phyloP scores from a whole-genome alignment of 2,113 vertebrate genomes.

The Lycocorax pyrrhopterus region DNA sequence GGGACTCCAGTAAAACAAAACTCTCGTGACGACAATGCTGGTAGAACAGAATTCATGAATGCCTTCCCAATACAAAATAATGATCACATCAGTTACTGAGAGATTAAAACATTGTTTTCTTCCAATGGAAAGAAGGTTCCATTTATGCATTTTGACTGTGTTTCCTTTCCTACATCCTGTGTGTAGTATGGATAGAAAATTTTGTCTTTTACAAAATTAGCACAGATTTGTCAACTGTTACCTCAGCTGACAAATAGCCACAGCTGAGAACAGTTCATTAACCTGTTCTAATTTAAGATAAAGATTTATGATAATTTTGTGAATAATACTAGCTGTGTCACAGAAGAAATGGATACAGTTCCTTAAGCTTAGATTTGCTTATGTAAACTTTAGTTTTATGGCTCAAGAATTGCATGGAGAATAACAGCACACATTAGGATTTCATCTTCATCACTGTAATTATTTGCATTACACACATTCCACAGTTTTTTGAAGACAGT shows the following conservation, averaged over 20 bases:
- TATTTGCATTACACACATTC: not conserved
- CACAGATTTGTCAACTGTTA: not conserved
- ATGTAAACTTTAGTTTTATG: not conserved
- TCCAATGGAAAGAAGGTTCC: not conserved
- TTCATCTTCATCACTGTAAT: not conserved
- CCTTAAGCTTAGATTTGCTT: not conserved
- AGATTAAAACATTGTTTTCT: not conserved
- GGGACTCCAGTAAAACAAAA: not conserved
- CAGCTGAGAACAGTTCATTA: not conserved
- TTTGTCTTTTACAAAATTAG: not conserved
- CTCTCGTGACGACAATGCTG: not conserved
- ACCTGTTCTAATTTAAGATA: not conserved
- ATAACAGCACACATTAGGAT: not conserved
- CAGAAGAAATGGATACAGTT: not conserved
- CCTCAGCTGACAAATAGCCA: not conserved
- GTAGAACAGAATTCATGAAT: not conserved
- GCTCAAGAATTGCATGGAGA: not conserved
- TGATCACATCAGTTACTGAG: not conserved
- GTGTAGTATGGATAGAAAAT: not conserved
- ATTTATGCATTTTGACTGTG: not conserved
- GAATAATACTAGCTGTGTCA: not conserved
- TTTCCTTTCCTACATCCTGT: not conserved
- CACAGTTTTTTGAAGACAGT: not conserved
- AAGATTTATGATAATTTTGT: not conserved
- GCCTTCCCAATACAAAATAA: not conserved